Evolutionary conservation across 2,797 vertebrate species (phyloP), one percentile per base, ranked within the genome.

Genomic region (Pelochelys cantorii): DNA sequence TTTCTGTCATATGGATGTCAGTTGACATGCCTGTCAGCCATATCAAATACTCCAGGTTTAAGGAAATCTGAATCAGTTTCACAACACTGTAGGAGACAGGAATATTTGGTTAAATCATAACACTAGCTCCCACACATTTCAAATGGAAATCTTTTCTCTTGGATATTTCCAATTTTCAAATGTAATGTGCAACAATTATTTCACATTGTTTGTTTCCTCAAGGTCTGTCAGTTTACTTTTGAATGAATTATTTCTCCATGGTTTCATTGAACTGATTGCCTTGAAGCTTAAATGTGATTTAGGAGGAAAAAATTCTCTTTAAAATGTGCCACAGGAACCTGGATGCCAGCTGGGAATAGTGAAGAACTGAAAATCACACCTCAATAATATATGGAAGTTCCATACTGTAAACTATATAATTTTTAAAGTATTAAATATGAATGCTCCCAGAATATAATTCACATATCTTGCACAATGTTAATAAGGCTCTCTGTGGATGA

Each of bases 1-100:
- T 95, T 95, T 17, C 52, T 94, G 86, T 88, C 91, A 85, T 5
- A n/a, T 11, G 89, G 90, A 92, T 77, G 13, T 31, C 53, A 34
- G 54, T 18, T 90, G 91, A 88, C 54, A 27, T 81, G 31, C 85
- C 52, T 82, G 86, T 22, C 74, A 85, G 25, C 65, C 90, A 8
- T 37, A 79, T 82, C 31, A 57, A 62, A 93, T 88, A 77, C 57
- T 84, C 55, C 18, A 53, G 25, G 55, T 68, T 93, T 85, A 48
- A 88, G 90, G 60, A 90, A 92, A 87, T 71, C 13, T 77, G 48
- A 7, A 84, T 85, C 29, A 3, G 18, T 86, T 92, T 93, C 65
- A 84, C 4, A 23, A 7, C 79, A 68, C 77, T 82, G 83, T 77
- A 85, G 81, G 60, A 42, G 27, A 84, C 90, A 2, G 9, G 86